phyloP scores from a whole-genome alignment of 2,797 vertebrate genomes.

The Anniella stebbinsi region DNA sequence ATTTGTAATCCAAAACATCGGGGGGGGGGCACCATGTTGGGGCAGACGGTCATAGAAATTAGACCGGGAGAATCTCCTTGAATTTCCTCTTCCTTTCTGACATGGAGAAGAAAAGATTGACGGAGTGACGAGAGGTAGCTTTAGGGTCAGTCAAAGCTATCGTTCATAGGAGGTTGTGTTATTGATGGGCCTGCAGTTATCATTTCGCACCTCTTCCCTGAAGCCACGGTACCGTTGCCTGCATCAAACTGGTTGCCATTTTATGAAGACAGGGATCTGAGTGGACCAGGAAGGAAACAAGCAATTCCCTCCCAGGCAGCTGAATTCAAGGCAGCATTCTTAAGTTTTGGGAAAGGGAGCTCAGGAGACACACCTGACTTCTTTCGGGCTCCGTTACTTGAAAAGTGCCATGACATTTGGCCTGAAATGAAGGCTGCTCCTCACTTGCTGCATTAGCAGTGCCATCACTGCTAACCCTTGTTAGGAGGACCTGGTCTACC shows the following conservation, averaged over 20 bases:
- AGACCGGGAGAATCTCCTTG: rapidly evolving
- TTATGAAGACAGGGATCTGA: background rate
- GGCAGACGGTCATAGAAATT: rapidly evolving
- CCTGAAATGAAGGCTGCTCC: background rate
- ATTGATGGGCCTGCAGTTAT: background rate
- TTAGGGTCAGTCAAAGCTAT: background rate
- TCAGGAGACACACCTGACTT: background rate
- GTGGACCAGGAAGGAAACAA: background rate
- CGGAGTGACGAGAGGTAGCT: rapidly evolving
- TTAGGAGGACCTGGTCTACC: too few species aligned
- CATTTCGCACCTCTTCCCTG: background rate
- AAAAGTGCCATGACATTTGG: background rate
- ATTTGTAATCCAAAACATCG: too few species aligned
- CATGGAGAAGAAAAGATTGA: background rate
- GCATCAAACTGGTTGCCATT: background rate
- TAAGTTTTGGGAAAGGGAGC: rapidly evolving
- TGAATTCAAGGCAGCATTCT: background rate
- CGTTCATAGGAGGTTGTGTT: background rate
- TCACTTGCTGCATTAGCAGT: too few species aligned
- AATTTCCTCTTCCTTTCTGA: background rate
- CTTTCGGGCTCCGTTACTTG: background rate
- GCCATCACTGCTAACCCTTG: too few species aligned
- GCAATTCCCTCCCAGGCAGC: background rate
- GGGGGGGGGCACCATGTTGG: rapidly evolving
- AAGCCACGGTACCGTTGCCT: rapidly evolving